phyloP scores from a whole-genome alignment of 1,140 invertebrate genomes.

The Hesperophylax magnus region DNA sequence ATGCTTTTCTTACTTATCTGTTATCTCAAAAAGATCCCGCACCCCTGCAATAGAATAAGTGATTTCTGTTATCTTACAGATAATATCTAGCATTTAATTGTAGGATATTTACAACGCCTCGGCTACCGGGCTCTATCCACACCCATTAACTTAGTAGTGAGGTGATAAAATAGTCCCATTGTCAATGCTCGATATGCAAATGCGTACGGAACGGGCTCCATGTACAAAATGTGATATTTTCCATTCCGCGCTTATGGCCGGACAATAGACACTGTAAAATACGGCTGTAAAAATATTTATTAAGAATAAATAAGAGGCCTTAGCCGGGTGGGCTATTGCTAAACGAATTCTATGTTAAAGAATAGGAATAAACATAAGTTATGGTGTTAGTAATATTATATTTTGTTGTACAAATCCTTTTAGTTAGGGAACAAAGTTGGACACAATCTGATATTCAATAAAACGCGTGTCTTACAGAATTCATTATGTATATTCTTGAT shows the following conservation, averaged over 20 bases:
- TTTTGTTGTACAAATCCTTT: too few species aligned
- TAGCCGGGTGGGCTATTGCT: neutral
- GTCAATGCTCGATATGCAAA: conserved; percentile 15
- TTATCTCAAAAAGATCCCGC: too few species aligned
- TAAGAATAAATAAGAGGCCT: neutral
- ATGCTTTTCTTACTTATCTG: too few species aligned
- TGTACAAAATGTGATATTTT: conserved; percentile 8
- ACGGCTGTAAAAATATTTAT: conserved; percentile 10
- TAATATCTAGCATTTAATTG: neutral
- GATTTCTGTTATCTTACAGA: too few species aligned
- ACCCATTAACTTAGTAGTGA: conserved; percentile 4
- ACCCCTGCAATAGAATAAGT: too few species aligned
- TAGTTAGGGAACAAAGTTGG: too few species aligned
- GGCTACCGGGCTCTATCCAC: neutral
- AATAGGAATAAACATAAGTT: too few species aligned
- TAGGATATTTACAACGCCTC: conserved; percentile 4
- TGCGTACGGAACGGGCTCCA: neutral
- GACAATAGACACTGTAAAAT: conserved; percentile 7
- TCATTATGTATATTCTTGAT: too few species aligned
- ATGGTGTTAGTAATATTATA: too few species aligned
- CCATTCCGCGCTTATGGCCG: neutral
- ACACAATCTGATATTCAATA: too few species aligned
- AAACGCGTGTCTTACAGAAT: too few species aligned
- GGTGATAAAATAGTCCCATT: conserved; percentile 14
- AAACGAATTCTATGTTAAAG: neutral